Conservation (phyloP, 2,113 vertebrate genomes). For the Aldabrachelys gigantea region DNA sequence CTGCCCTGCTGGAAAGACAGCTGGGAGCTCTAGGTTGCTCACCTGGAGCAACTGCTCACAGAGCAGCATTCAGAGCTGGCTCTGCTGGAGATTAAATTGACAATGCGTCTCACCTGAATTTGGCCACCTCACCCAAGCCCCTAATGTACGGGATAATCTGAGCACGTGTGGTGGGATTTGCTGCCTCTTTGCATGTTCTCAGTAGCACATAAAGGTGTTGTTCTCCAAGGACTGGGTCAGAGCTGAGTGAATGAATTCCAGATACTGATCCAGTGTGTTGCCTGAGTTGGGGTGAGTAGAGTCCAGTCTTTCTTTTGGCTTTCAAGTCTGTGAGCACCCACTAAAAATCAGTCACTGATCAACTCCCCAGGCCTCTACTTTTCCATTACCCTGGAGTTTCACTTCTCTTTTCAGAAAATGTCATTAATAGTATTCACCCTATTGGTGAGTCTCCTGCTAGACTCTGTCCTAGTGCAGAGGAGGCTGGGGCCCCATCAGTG, state of each 20-base stretch:
- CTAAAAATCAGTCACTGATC: not conserved
- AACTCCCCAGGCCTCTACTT: not conserved
- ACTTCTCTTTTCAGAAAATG: not conserved
- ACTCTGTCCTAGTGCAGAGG: not conserved
- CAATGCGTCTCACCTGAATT: not conserved
- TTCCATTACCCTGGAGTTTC: not conserved
- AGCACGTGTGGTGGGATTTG: not conserved
- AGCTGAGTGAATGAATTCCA: not conserved
- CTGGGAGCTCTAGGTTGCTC: not conserved
- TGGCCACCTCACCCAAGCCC: not conserved
- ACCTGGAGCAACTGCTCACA: not conserved
- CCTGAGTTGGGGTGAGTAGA: not conserved
- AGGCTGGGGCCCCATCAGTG: not conserved
- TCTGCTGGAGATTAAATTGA: not conserved
- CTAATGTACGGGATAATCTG: not conserved
- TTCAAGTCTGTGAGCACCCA: not conserved
- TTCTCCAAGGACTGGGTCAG: not conserved
- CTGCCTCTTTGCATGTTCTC: not conserved
- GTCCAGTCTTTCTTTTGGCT: not conserved
- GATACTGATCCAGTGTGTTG: not conserved
- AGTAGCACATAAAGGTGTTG: not conserved
- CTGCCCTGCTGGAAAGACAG: not conserved
- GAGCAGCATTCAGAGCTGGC: not conserved
- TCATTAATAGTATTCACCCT: not conserved
- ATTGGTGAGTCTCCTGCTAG: not conserved